Conservation (phyloP, 2,113 vertebrate genomes). For the Dromiciops gliroides region DNA sequence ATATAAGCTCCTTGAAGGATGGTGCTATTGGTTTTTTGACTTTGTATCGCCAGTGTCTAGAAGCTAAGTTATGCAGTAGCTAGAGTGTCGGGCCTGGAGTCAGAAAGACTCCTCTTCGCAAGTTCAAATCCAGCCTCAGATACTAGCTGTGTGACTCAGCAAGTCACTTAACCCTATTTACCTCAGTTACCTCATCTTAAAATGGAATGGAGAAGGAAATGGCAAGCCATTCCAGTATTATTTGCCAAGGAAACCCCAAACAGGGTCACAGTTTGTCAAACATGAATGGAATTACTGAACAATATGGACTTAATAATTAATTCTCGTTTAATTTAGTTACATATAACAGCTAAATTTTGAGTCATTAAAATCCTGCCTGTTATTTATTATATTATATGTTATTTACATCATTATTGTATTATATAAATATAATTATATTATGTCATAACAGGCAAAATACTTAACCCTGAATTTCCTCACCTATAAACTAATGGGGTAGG, state of each 20-base stretch:
- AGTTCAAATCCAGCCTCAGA: no score
- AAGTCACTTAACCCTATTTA: background rate
- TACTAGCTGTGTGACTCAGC: background rate
- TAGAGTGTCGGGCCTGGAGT: no score
- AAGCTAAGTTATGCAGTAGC: background rate
- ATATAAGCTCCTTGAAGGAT: background rate
- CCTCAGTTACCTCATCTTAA: background rate
- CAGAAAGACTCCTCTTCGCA: no score
- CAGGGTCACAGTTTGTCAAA: background rate
- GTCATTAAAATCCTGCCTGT: background rate
- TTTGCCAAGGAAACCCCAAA: background rate
- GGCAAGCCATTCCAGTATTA: background rate
- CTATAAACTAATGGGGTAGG: background rate
- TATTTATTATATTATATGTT: background rate
- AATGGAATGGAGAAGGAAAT: background rate
- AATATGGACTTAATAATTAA: background rate
- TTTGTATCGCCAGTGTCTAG: background rate
- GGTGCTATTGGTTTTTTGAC: background rate
- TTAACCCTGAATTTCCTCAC: background rate
- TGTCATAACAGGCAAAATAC: background rate
- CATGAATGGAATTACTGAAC: background rate
- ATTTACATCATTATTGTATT: background rate
- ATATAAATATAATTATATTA: background rate
- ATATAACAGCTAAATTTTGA: background rate
- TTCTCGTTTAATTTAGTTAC: background rate